A percentile compares a stretch with the other conserved stretches of the same genome.
Conservation (phyloP, 2,797 vertebrate genomes). For the Alcedo atthis region DNA sequence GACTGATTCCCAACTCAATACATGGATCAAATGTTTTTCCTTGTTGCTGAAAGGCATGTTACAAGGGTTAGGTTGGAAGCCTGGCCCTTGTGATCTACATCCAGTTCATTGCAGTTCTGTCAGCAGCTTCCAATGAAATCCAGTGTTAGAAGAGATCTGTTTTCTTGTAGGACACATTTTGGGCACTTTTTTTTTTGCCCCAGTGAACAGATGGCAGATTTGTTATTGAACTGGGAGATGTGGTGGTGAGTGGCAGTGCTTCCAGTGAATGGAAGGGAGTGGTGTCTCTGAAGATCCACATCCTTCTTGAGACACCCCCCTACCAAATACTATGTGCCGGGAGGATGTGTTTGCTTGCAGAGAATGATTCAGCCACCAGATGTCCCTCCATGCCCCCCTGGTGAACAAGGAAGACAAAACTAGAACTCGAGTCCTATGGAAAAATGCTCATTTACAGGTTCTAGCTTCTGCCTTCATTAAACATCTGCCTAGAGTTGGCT, state of each 20-base stretch:
- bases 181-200: not conserved
- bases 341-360: not conserved
- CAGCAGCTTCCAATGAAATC: not conserved
- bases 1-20: not conserved
- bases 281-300: rapidly evolving
- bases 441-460: not conserved
- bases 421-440: not conserved
- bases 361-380: constrained; percentile 38
- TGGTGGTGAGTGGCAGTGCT: rapidly evolving
- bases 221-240: not conserved
- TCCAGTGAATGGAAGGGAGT: rapidly evolving
- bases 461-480: not conserved
- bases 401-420: not conserved
- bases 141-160: not conserved
- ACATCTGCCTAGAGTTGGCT: not conserved
- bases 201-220: not conserved
- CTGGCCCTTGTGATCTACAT: not conserved
- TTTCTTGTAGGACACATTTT: not conserved
- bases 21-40: rapidly evolving
- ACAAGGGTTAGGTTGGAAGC: not conserved
- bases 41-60: not conserved
- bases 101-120: not conserved
- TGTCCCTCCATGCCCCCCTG: constrained; percentile 45
- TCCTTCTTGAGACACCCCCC: not conserved
- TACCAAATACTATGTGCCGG: rapidly evolving